A percentile compares a stretch with the other conserved stretches of the same genome.
These are phyloP conservation scores for Melinaea menophilus DNA, from an alignment of 2,888 invertebrate genomes.

Conservation along the genomic window DNA sequence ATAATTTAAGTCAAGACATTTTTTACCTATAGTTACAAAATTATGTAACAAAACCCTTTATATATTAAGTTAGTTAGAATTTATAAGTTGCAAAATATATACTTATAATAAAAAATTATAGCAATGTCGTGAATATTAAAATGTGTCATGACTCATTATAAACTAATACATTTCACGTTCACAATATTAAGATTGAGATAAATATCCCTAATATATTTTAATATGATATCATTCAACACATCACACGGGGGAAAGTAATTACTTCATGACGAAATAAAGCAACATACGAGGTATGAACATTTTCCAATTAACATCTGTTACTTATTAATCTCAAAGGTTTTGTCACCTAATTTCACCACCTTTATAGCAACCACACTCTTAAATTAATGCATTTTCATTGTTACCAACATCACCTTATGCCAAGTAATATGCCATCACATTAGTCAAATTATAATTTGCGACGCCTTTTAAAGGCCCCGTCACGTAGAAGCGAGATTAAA, in stretches of 20 bases:
- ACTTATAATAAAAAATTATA: no score
- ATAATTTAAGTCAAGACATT: no score
- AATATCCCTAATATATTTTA: neutral
- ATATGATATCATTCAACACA: neutral
- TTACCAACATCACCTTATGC: constrained; percentile 23
- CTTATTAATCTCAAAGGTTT: constrained; percentile 26
- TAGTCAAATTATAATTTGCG: constrained; percentile 26
- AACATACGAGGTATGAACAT: constrained; percentile 26
- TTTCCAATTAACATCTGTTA: constrained; percentile 29
- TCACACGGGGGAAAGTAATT: neutral
- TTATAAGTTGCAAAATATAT: no score
- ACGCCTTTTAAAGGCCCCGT: constrained; percentile 16
- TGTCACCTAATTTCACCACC: constrained; percentile 25
- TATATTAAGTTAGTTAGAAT: no score
- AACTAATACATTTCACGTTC: no score
- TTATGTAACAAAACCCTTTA: no score
- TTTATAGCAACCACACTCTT: constrained; percentile 18
- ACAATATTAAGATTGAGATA: neutral
- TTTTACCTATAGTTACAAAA: no score
- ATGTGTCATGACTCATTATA: no score
- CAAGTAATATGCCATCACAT: constrained; percentile 14
- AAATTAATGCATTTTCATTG: constrained; percentile 30
- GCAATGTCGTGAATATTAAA: no score
- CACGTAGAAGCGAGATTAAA: neutral
- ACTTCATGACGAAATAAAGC: constrained; percentile 12